Percentiles rank a stretch among this genome's conserved stretches.
phyloP scores from a whole-genome alignment of 2,113 vertebrate genomes.

The Falcunculus frontatus region DNA sequence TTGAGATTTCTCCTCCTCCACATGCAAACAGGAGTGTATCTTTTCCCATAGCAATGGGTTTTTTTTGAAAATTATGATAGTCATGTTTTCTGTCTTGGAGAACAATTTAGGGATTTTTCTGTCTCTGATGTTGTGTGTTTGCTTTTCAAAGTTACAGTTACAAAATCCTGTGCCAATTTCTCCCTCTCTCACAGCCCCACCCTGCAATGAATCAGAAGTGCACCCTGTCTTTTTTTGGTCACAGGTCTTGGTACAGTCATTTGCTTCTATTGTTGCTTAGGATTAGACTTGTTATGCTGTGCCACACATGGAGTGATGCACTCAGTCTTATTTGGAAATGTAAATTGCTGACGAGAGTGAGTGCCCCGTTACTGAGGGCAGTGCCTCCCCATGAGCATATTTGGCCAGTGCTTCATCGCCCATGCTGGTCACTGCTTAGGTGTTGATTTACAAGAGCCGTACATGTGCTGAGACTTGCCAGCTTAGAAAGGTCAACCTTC shows the following conservation, averaged over 20 bases:
- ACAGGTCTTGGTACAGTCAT: constrained; percentile 29
- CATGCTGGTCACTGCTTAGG: neutral
- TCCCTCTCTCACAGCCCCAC: neutral
- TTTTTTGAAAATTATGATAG: neutral
- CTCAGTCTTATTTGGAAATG: constrained; percentile 41
- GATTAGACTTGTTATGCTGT: neutral
- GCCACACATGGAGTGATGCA: neutral
- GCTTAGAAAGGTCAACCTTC: neutral
- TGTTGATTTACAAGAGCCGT: constrained; percentile 4
- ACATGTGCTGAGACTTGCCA: neutral
- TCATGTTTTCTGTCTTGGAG: neutral
- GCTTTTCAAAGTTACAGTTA: neutral
- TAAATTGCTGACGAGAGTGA: neutral
- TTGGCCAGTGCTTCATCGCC: neutral
- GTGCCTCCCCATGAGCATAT: neutral
- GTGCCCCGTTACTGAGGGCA: neutral
- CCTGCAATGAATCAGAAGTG: constrained; percentile 34
- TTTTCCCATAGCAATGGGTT: neutral
- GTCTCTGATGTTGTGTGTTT: neutral
- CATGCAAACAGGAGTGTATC: neutral
- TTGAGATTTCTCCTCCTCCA: neutral
- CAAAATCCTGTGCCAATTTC: neutral
- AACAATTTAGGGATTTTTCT: neutral
- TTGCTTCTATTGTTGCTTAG: neutral
- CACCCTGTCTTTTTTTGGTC: constrained; percentile 35